phyloP scores from a whole-genome alignment of 1,140 invertebrate species.

The Pachyrhynchus sulphureomaculatus region DNA sequence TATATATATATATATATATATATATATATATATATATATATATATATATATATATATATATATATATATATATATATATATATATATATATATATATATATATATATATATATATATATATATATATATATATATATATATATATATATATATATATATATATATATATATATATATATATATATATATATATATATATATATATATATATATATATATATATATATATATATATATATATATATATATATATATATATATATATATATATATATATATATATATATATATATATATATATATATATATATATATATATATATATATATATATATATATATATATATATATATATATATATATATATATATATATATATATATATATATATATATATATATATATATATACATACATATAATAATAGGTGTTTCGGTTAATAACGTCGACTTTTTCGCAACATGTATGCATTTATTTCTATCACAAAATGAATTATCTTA shows the following conservation, averaged over 20 bases:
- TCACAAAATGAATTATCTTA: too few species aligned
- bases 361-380: slow-evolving; percentile 4
- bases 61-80: background rate
- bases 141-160: background rate
- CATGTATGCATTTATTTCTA: too few species aligned
- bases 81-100: background rate
- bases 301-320: slow-evolving; percentile 5
- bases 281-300: background rate
- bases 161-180: background rate
- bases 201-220: too few species aligned
- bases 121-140: background rate
- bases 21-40: background rate
- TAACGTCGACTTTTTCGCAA: too few species aligned
- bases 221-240: background rate
- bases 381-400: slow-evolving; percentile 6
- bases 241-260: background rate
- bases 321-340: slow-evolving; percentile 7
- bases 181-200: background rate
- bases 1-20: background rate
- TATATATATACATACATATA: background rate
- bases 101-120: background rate
- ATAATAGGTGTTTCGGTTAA: too few species aligned
- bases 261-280: background rate
- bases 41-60: background rate
- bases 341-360: slow-evolving; percentile 4